Evolutionary conservation across 2,113 vertebrate genomes (phyloP).

Genomic region (Corapipo altera): DNA sequence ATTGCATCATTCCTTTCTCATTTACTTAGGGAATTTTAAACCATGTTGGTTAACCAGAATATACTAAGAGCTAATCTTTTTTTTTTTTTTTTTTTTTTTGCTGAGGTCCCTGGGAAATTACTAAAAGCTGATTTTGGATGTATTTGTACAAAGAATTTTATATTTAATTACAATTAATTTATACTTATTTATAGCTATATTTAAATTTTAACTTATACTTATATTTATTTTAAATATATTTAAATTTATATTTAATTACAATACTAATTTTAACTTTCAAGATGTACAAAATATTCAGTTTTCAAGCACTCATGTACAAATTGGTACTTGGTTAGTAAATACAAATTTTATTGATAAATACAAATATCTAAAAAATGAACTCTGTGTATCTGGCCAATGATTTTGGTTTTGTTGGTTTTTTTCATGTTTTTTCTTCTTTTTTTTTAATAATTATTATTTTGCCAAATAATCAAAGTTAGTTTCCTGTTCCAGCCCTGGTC

Average conservation of each 20-base stretch:
- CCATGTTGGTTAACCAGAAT: neutral
- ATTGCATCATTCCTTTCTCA: neutral
- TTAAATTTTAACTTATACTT: too few relatives aligned
- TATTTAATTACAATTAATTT: too few relatives aligned
- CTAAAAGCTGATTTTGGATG: neutral
- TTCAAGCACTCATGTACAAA: neutral
- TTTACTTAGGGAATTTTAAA: neutral
- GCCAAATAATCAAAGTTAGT: neutral
- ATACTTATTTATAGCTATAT: too few relatives aligned
- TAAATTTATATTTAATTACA: neutral
- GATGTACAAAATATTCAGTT: neutral
- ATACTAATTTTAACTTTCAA: neutral
- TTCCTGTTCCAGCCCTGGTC: neutral
- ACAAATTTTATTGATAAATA: neutral
- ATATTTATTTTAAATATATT: too few relatives aligned
- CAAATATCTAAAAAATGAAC: neutral
- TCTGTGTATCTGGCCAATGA: neutral
- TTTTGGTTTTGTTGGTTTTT: neutral
- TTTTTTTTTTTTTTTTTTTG: too few relatives aligned
- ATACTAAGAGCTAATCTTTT: neutral
- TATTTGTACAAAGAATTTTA: neutral
- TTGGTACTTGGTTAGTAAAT: neutral
- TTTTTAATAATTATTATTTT: neutral
- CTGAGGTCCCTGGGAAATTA: neutral
- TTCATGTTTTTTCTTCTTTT: neutral